Conservation (phyloP, 2,113 vertebrate species). For the Nematolebias whitei region DNA sequence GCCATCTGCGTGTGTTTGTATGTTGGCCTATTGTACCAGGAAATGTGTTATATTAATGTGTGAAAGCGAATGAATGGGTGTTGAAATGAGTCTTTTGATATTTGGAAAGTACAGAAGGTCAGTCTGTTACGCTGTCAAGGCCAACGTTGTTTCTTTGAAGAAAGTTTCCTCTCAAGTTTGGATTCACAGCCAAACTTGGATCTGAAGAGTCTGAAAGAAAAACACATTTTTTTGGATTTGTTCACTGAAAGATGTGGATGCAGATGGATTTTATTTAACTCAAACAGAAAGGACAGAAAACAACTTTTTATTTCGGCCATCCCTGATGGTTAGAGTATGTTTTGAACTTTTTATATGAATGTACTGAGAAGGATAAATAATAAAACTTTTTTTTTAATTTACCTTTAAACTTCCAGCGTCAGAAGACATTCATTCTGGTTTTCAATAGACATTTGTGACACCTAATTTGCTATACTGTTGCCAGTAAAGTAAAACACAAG, state of each 20-base stretch:
- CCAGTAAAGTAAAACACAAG: background rate
- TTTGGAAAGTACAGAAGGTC: conserved; percentile 81
- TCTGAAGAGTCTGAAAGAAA: conserved; percentile 36
- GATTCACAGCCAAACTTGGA: conserved; percentile 55
- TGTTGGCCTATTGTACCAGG: conserved; percentile 80
- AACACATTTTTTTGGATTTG: background rate
- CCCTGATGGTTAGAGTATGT: background rate
- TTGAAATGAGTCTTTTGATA: conserved; percentile 81
- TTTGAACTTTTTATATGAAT: conserved; percentile 21
- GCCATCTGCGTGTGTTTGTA: conserved; percentile 81
- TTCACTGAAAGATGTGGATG: conserved; percentile 8
- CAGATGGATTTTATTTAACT: conserved; percentile 15
- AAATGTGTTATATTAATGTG: conserved; percentile 81
- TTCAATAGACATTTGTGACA: background rate
- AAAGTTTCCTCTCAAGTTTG: conserved; percentile 72
- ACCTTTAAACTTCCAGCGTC: too few relatives aligned
- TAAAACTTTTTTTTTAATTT: too few relatives aligned
- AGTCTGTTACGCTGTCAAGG: conserved; percentile 76
- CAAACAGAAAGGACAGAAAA: conserved; percentile 14
- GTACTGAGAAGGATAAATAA: conserved; percentile 19
- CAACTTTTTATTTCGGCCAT: background rate
- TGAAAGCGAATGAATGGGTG: conserved; percentile 80
- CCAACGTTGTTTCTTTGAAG: conserved; percentile 70
- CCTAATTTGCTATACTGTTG: background rate
- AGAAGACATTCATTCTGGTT: background rate